phyloP scores from a whole-genome alignment of 2,797 vertebrate species.

The Acipenser oxyrinchus region DNA sequence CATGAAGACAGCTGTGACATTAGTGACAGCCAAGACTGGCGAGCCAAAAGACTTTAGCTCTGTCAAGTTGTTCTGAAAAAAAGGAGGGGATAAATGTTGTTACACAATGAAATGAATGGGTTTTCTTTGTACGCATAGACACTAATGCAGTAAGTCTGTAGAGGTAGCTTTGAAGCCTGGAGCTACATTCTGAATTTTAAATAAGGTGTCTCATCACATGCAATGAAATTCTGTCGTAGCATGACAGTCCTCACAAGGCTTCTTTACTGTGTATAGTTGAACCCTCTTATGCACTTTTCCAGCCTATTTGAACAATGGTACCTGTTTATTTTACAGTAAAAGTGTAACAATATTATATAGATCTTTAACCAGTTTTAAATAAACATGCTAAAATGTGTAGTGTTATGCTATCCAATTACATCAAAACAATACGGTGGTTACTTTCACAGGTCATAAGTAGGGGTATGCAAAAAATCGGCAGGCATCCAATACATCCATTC shows the following conservation, averaged over 20 bases:
- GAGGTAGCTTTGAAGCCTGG: constrained; percentile 27
- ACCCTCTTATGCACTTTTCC: not conserved
- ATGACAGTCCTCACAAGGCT: constrained; percentile 10
- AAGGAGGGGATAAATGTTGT: constrained; percentile 29
- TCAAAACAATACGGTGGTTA: too few species aligned
- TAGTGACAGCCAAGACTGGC: constrained; percentile 78
- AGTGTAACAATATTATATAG: not conserved
- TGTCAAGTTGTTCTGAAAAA: constrained; percentile 79
- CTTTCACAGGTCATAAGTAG: too few species aligned
- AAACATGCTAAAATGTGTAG: too few species aligned
- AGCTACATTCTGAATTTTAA: constrained; percentile 35
- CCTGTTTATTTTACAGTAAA: too few species aligned
- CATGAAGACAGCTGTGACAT: constrained; percentile 87
- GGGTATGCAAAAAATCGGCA: not conserved
- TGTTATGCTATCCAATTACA: too few species aligned
- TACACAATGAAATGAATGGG: constrained; percentile 31
- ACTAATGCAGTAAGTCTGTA: constrained; percentile 25
- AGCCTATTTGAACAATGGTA: not conserved
- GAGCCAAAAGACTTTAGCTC: constrained; percentile 89
- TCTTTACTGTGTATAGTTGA: not conserved
- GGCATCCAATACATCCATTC: not conserved
- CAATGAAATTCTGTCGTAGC: constrained; percentile 24
- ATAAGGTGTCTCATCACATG: constrained; percentile 32
- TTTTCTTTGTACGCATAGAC: constrained; percentile 23
- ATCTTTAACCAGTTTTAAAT: too few species aligned